phyloP scores from a whole-genome alignment of 2,888 invertebrate genomes.

The Ochropacha duplaris region DNA sequence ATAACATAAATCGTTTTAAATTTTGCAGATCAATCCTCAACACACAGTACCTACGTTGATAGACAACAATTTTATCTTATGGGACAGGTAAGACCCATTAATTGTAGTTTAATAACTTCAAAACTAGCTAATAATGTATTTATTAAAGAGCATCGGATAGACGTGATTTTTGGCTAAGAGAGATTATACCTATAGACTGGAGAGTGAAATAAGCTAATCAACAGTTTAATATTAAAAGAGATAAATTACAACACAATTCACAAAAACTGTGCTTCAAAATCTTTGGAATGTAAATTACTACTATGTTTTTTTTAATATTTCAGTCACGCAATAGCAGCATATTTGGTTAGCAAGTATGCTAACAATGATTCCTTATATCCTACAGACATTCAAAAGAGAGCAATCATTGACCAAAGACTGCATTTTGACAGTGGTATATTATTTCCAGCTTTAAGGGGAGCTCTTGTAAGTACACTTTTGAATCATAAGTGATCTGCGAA shows the following conservation, averaged over 20 bases:
- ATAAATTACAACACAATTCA: too few relatives aligned
- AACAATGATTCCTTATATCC: slow-evolving; percentile 81
- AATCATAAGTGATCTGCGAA: background rate
- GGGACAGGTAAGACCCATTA: slow-evolving; percentile 67
- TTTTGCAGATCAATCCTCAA: slow-evolving; percentile 73
- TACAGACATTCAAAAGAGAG: slow-evolving; percentile 69
- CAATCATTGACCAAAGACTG: slow-evolving; percentile 77
- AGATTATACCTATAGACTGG: too few relatives aligned
- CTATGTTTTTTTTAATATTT: slow-evolving; percentile 45
- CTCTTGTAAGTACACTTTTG: slow-evolving; percentile 33
- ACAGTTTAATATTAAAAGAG: too few relatives aligned
- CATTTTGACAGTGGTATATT: slow-evolving; percentile 81
- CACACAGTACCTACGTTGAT: slow-evolving; percentile 78
- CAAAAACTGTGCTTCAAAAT: too few relatives aligned
- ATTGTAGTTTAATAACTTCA: too few relatives aligned
- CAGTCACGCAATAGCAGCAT: slow-evolving; percentile 84
- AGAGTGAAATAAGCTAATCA: too few relatives aligned
- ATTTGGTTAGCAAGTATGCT: slow-evolving; percentile 83
- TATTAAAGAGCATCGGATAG: too few relatives aligned
- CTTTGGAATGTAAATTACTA: too few relatives aligned
- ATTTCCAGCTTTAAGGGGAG: slow-evolving; percentile 62
- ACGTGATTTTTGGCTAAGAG: too few relatives aligned
- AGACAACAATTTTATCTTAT: slow-evolving; percentile 77
- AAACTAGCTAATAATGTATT: too few relatives aligned
- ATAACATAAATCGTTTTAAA: background rate